Evolutionary conservation across 92 coral and sea anemone genomes (phyloP), one percentile per base, ranked within the genome.

Genomic region (Actinernus sp.): DNA sequence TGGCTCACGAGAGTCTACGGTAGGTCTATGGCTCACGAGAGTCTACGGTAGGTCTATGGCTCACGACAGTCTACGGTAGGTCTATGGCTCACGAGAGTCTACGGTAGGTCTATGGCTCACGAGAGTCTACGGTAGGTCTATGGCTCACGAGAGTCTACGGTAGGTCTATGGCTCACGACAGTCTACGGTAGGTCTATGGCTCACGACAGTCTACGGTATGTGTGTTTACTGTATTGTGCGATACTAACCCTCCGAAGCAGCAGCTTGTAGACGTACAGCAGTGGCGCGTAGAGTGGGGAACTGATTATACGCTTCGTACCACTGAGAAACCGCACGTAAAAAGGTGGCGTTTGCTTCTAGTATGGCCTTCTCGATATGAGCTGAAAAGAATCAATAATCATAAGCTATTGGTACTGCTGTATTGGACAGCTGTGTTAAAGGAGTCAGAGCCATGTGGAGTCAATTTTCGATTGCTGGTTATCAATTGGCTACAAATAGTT

Each of bases 281-380:
- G 71, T 71, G 31, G 55, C 61, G 31, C 48, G 48, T 12, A 84
- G 51, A 37, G 52, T 65, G 8, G 91, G 81, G 49, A 36, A 57
- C 33, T 63, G 60, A 33, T 43, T 47, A 57, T 84, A 63, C 3
- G 75, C 53, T 19, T 64, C 53, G 30, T 70, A 31, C 91, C 91
- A 78, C 48, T 29, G 43, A 2, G 68, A 50, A 12, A 63, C 38
- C 17, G 73, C 32, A 36, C 44, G 44, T 20, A 54, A 33, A 26
- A 78, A 61, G 2, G 91, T 78, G 6, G 11, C 17, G 23, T 84
- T 84, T 1, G 74, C 75, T 14, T 55, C 45, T 24, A 54, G 10
- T 55, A 84, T 50, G 3, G 16, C 46, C 1, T 31, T 31, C 31
- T 64, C 61, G 12, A 71, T 26, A 11, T 21, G 26, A 1, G 68